Base-by-base conservation (phyloP, 2,888 invertebrate species). In the Thera britannica region DNA sequence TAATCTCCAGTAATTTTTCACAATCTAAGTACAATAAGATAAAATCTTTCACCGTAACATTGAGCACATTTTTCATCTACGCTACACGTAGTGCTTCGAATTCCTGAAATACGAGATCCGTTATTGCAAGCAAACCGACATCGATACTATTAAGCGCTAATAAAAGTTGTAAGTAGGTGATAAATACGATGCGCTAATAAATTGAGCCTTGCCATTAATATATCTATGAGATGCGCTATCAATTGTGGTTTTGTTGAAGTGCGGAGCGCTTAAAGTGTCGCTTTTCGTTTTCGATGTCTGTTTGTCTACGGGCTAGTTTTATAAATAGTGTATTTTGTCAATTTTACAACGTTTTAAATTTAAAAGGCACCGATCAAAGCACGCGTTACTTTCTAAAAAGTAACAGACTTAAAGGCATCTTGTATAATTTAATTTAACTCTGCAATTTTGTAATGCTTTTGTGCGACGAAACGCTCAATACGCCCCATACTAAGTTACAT, bases 401-500 rank as follows among this genome's bases (percentile, higher is more conserved):
- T 70, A 70, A 76, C 72, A 70, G 70, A 72, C 67, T 65, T 38
- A 6, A 52, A 34, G 51, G 34, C 8, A 34, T 52, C 7, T 52
- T 52, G 34, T 52, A 8, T 34, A 51, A 49, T 49, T 49, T 11
- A 46, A 46, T 46, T 46, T 8, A 38, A 48, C 7, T 51, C 23
- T 52, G 52, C 68, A 70, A 77, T 74, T 72, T 80, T 83, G 82
- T 82, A 46, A 86, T 84, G 85, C 81, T 79, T 90, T 92, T 92
- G 92, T 92, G 92, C 92, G 90, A 88, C 83, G 81, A 75, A 75
- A 71, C 77, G 81, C 80, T 77, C 81, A 82, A 79, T 76, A 80
- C 80, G 78, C 83, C 74, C 72, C 76, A 78, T 64, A 54, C 77
- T 90, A 90, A 88, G 57, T 90, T 83, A 77, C 77, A 81, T 92